These are phyloP conservation scores for Hydropsyche tenuis DNA, from an alignment of 1,140 invertebrate genomes.

Conservation along the genomic window DNA sequence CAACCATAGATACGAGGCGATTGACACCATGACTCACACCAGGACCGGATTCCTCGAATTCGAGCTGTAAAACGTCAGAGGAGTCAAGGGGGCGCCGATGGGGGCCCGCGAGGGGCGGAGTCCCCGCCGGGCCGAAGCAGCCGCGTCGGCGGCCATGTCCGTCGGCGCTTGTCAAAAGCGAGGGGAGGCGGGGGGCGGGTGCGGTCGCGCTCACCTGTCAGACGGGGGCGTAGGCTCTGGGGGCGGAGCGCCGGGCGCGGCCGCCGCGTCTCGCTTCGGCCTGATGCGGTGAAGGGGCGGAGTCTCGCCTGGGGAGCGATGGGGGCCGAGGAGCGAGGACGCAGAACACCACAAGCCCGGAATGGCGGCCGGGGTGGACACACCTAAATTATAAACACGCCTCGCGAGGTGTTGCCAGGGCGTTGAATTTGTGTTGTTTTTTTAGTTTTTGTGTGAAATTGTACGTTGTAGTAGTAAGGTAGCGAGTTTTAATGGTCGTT, in stretches of 20 bases:
- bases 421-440: too few species aligned
- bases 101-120: background rate
- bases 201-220: too few species aligned
- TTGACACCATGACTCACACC: too few species aligned
- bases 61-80: background rate
- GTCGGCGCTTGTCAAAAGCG: conserved; percentile 8
- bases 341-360: conserved; percentile 16
- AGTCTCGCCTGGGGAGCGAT: background rate
- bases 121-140: background rate
- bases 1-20: too few species aligned
- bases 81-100: background rate
- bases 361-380: conserved; percentile 36
- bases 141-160: background rate
- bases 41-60: too few species aligned
- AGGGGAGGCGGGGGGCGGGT: conserved; percentile 14
- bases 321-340: background rate
- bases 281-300: too few species aligned
- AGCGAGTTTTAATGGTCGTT: too few species aligned
- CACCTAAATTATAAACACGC: conserved; percentile 17
- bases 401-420: background rate
- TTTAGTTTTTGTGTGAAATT: too few species aligned
- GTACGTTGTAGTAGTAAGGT: too few species aligned
- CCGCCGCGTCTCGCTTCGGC: background rate
- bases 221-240: background rate
- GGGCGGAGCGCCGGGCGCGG: conserved; percentile 12